phyloP scores from a whole-genome alignment of 2,797 vertebrate genomes.

The Todus mexicanus region DNA sequence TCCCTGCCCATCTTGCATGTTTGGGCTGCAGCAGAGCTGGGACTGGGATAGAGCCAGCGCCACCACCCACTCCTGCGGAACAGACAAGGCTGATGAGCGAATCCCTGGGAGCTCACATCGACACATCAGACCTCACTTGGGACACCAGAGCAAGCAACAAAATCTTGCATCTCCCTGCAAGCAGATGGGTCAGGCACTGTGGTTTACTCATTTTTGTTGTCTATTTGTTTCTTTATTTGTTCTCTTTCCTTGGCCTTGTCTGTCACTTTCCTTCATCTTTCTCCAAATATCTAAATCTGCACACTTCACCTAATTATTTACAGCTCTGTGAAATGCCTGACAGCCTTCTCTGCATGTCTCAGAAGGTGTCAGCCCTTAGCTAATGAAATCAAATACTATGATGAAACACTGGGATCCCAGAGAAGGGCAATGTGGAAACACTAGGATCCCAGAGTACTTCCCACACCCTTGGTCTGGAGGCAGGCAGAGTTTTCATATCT shows the following conservation, averaged over 20 bases:
- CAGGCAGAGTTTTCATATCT: neutral
- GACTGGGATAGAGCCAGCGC: neutral
- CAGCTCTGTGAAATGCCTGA: neutral
- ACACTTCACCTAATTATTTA: neutral
- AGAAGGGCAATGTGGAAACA: neutral
- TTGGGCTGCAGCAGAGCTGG: neutral
- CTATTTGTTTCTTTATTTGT: neutral
- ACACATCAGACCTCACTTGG: rapidly evolving
- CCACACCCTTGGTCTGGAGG: neutral
- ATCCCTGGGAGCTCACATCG: rapidly evolving
- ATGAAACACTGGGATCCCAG: neutral
- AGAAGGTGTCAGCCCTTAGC: neutral
- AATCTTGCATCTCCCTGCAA: neutral
- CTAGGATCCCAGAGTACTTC: neutral
- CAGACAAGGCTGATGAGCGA: rapidly evolving
- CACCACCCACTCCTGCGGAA: neutral
- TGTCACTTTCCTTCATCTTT: neutral
- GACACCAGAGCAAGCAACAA: neutral
- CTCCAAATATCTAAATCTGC: neutral
- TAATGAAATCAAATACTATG: neutral
- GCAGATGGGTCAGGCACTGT: rapidly evolving
- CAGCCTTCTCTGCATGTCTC: neutral
- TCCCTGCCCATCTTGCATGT: rapidly evolving
- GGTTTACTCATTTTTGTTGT: neutral
- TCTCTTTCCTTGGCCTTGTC: neutral